Conservation (phyloP, 1,140 invertebrate species). For the Saccostrea echinata region DNA sequence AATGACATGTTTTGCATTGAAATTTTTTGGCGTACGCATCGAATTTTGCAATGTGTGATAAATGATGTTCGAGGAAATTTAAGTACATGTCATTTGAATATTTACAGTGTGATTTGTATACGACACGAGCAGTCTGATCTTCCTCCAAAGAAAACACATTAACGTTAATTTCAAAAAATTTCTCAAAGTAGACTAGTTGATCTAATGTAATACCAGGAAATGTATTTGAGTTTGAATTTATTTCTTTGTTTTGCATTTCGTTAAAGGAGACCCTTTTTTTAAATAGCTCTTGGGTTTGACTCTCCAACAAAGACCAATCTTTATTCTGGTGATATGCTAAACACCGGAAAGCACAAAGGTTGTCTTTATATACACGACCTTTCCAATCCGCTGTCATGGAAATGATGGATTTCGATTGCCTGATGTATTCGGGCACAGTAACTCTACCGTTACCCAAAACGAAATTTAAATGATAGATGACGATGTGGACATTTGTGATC, state of each 20-base stretch:
- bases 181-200: background rate
- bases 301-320: conserved; percentile 43
- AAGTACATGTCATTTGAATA: conserved; percentile 10
- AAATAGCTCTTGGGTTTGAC: conserved; percentile 58
- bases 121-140: background rate
- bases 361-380: conserved; percentile 5
- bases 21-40: background rate
- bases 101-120: conserved; percentile 9
- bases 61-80: background rate
- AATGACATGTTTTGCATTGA: conserved; percentile 37
- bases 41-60: background rate
- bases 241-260: background rate
- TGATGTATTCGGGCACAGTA: background rate
- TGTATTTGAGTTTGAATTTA: conserved; percentile 8
- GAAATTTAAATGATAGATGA: conserved; percentile 4
- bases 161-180: background rate
- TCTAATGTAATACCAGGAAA: conserved; percentile 8
- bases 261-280: conserved; percentile 54
- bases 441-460: conserved; percentile 20
- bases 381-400: background rate
- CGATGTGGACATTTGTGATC: conserved; percentile 37
- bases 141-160: background rate
- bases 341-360: conserved; percentile 52
- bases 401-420: background rate
- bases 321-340: conserved; percentile 25